These are phyloP conservation scores for Ecliptopera silaceata DNA, from an alignment of 2,888 invertebrate species.

Conservation along the genomic window DNA sequence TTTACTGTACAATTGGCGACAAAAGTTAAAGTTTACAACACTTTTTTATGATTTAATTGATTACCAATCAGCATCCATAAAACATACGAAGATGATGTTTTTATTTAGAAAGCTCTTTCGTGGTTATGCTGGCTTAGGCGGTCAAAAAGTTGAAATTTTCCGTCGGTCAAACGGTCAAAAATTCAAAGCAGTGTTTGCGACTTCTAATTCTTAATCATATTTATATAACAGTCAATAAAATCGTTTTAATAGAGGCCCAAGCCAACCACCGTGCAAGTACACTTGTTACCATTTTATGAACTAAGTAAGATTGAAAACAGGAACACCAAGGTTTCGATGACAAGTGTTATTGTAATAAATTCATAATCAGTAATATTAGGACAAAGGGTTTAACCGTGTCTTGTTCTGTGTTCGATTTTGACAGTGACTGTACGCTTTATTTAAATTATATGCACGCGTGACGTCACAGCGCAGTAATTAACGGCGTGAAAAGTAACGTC, in stretches of 20 bases:
- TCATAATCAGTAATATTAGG: neutral
- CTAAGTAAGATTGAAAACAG: too few relatives aligned
- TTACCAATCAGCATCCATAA: conserved; percentile 22
- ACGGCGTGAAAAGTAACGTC: conserved; percentile 34
- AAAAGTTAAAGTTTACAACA: conserved; percentile 24
- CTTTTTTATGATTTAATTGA: conserved; percentile 22
- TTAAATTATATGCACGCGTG: conserved; percentile 36
- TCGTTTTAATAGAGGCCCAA: too few relatives aligned
- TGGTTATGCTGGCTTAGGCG: neutral
- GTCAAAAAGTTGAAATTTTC: too few relatives aligned
- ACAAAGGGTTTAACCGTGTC: neutral
- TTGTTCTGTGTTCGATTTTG: conserved; percentile 3
- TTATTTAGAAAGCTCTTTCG: conserved; percentile 15
- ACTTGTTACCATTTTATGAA: too few relatives aligned
- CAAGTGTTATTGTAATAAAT: neutral
- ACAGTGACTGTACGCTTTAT: conserved; percentile 24
- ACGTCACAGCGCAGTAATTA: conserved; percentile 38
- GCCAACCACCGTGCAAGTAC: too few relatives aligned
- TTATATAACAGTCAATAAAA: too few relatives aligned
- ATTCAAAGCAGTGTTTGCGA: too few relatives aligned
- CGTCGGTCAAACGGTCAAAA: too few relatives aligned
- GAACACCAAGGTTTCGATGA: too few relatives aligned
- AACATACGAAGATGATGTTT: conserved; percentile 10
- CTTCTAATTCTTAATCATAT: too few relatives aligned
- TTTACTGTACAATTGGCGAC: conserved; percentile 29